Conservation (phyloP, 2,797 vertebrate species). For the Ara ararauna region DNA sequence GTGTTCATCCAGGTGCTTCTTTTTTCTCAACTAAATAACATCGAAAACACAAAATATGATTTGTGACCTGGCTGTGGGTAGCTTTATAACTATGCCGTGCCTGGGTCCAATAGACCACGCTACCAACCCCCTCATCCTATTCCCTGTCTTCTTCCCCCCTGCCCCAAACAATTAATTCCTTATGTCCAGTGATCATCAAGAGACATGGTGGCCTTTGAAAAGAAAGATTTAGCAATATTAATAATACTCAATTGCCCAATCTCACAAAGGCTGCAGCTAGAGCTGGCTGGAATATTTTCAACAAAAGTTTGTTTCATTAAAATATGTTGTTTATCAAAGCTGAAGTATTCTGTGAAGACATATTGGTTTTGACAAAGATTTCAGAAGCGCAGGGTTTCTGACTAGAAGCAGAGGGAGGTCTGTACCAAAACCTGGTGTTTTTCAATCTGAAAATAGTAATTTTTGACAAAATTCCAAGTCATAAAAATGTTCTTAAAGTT, state of each 20-base stretch:
- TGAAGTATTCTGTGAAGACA: background rate
- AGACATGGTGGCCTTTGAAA: background rate
- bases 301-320: background rate
- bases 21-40: background rate
- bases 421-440: background rate
- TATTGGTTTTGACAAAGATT: background rate
- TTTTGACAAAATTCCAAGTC: background rate
- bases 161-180: slow-evolving; percentile 7
- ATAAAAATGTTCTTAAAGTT: background rate
- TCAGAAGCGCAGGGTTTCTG: background rate
- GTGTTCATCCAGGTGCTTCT: background rate
- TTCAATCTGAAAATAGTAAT: background rate
- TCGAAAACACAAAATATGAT: background rate
- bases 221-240: slow-evolving; percentile 45
- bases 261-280: background rate
- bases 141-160: background rate
- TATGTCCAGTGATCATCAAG: background rate
- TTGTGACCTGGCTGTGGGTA: background rate
- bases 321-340: slow-evolving; percentile 3
- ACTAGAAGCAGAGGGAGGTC: background rate
- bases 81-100: background rate
- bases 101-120: background rate
- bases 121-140: background rate
- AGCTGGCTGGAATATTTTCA: slow-evolving; percentile 1
- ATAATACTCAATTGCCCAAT: slow-evolving; percentile 9